These are phyloP conservation scores for Ridgeia piscesae DNA, from an alignment of 1,140 invertebrate genomes.

Conservation along the genomic window DNA sequence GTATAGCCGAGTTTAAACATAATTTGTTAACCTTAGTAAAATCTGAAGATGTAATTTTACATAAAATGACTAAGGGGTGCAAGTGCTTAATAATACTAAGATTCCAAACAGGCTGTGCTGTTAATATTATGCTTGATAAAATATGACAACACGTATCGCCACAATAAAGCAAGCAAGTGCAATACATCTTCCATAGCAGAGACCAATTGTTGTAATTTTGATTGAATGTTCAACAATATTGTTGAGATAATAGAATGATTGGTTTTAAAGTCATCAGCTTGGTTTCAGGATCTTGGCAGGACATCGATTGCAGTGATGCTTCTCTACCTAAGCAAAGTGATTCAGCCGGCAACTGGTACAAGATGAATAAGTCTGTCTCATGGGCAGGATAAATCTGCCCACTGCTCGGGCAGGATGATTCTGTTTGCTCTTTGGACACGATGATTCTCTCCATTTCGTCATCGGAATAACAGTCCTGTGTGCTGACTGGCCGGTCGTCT, in stretches of 20 bases:
- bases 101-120: background rate
- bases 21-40: background rate
- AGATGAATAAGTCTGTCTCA: background rate
- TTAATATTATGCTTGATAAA: background rate
- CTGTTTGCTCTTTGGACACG: background rate
- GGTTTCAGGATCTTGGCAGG: background rate
- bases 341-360: background rate
- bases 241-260: background rate
- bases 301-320: background rate
- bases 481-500: constrained; percentile 43
- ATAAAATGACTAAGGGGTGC: background rate
- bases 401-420: background rate
- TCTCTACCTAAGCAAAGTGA: background rate
- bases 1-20: background rate
- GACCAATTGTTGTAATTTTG: background rate
- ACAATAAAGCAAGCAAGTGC: background rate
- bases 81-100: background rate
- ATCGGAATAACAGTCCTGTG: background rate
- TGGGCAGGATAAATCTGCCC: background rate
- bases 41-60: background rate
- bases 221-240: background rate
- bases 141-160: background rate
- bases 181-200: background rate
- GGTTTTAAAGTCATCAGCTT: background rate
- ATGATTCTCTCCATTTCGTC: background rate